These are phyloP conservation scores for Hypsopygia costalis DNA, from an alignment of 2,888 invertebrate species.

Conservation along the genomic window DNA sequence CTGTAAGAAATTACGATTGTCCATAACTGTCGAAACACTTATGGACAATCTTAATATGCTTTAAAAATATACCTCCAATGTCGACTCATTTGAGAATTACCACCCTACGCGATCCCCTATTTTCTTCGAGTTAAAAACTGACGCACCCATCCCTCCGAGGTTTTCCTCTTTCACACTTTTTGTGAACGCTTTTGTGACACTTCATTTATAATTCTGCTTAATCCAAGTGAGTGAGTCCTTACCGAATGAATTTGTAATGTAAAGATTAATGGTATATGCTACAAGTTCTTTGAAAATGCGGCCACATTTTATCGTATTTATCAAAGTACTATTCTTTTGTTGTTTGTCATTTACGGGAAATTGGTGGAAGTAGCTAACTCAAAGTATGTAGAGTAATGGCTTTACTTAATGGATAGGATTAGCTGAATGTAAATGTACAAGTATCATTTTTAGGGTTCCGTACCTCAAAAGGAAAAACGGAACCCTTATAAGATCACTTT, in stretches of 20 bases:
- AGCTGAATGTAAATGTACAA: no score
- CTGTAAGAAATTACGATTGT: no score
- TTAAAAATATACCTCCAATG: background rate
- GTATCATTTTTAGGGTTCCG: no score
- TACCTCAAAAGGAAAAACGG: no score
- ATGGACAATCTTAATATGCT: no score
- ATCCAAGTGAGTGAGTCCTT: slow-evolving; percentile 76
- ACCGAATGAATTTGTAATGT: slow-evolving; percentile 77
- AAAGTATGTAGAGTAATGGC: background rate
- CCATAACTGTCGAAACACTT: no score
- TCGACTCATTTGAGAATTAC: slow-evolving; percentile 40
- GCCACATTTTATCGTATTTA: slow-evolving; percentile 50
- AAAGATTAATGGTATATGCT: slow-evolving; percentile 71
- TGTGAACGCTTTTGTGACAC: slow-evolving; percentile 66
- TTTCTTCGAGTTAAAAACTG: slow-evolving; percentile 61
- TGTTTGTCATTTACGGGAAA: background rate
- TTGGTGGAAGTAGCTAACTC: background rate
- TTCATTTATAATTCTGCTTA: slow-evolving; percentile 78
- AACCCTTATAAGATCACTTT: no score
- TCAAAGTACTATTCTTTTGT: slow-evolving; percentile 39
- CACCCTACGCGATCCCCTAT: slow-evolving; percentile 41
- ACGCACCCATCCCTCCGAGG: slow-evolving; percentile 50
- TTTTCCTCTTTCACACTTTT: slow-evolving; percentile 66
- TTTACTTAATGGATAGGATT: background rate
- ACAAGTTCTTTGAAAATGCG: slow-evolving; percentile 50